Percentiles rank a stretch among this genome's conserved stretches.
These are phyloP conservation scores for Chironomus riparius DNA, from an alignment of 2,888 invertebrate species.

Conservation along the genomic window DNA sequence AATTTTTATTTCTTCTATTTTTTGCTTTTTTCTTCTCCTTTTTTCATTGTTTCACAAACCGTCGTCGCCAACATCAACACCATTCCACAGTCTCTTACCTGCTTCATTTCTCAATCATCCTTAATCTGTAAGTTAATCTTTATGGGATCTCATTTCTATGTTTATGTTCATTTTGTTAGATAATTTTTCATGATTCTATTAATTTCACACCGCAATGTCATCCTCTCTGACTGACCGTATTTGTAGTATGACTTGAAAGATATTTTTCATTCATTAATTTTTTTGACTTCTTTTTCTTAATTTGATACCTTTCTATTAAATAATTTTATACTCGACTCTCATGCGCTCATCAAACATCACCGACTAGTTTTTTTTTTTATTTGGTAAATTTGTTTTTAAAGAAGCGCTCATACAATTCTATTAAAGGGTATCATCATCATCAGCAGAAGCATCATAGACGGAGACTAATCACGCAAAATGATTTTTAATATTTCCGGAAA, in stretches of 20 bases:
- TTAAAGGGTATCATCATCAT: conserved; percentile 1
- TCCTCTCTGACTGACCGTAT: not conserved
- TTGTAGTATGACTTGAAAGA: not conserved
- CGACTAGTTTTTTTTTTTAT: not conserved
- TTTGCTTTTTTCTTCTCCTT: not conserved
- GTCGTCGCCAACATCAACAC: conserved; percentile 10
- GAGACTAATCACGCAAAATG: not conserved
- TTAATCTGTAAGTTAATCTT: not conserved
- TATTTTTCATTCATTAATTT: conserved; percentile 19
- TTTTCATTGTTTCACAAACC: not conserved
- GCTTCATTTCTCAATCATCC: not conserved
- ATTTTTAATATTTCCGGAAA: not conserved
- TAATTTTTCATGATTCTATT: conserved; percentile 24
- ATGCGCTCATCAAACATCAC: not conserved
- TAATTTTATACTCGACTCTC: too few species aligned
- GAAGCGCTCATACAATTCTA: not conserved
- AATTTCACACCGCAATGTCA: conserved; percentile 27
- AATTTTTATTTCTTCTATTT: not conserved
- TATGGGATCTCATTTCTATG: not conserved
- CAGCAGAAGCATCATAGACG: not conserved
- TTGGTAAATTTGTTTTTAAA: not conserved
- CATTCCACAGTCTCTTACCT: conserved; percentile 3
- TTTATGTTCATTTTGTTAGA: not conserved
- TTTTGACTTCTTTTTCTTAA: not conserved
- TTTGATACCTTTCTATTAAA: too few species aligned